Evolutionary conservation across 2,888 invertebrate species (phyloP), one percentile per base, ranked within the genome.

Genomic region (Machimus rusticus): DNA sequence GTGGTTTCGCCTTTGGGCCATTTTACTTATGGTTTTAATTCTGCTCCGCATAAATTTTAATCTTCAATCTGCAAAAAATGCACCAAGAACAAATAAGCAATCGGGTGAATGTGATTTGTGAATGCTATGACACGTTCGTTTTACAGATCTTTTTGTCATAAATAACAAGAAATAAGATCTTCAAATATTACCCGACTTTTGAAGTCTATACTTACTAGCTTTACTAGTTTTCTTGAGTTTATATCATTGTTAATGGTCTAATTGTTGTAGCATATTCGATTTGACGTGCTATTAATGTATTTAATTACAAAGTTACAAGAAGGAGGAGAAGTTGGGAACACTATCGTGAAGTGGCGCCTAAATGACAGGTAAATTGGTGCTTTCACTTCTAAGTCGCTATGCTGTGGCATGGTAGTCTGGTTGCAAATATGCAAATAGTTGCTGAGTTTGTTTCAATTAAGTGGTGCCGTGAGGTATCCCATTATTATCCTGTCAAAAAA

Each of bases 401-500:
- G 16, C 34, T 76, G 6, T 76, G n/a, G 1, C n/a, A 34, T 5
- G 34, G 34, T 34, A 34, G 34, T 34, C 76, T n/a, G 39, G 14
- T 34, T 28, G 28, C 14, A 79, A 79, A 79, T 46, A 28, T 28
- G 46, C 34, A 79, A 46, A 79, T 46, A 28, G 79, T 78, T 16
- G 19, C 23, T 12, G 16, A 46, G 28, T 28, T 79, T 46, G 46
- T 43, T 79, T 79, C 79, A 39, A 79, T 79, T 43, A 79, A 46
- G 39, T 46, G 79, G 28, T 79, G 37, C 39, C 28, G 19, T 6
- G 37, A 46, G 79, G 43, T 46, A 79, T 19, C 79, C 46, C 16
- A 46, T 79, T 28, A 79, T 79, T 79, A 79, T 16, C 79, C 79
- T 79, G 79, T 79, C 79, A 79, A 79, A 79, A 51, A 46, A 43